Conservation (phyloP, 2,113 vertebrate species). For the Coreoperca whiteheadi region DNA sequence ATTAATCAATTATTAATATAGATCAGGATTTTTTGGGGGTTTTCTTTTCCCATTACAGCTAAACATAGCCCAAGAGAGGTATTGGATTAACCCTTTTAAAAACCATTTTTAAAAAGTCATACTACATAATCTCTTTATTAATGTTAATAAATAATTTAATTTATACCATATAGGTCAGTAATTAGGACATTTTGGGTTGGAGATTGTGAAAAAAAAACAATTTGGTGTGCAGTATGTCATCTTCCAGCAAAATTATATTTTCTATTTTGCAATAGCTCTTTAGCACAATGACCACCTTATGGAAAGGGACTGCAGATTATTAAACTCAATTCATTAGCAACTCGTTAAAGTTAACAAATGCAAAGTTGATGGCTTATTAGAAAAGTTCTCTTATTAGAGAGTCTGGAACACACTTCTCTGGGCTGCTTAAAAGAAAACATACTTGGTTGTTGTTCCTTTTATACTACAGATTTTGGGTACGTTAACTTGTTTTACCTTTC, state of each 20-base stretch:
- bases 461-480: neutral
- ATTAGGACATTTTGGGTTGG: neutral
- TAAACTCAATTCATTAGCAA: neutral
- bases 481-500: neutral
- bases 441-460: conserved; percentile 1
- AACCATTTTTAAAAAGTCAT: neutral
- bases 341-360: neutral
- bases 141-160: neutral
- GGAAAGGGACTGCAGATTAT: neutral
- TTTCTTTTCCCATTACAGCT: no score
- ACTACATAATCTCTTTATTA: neutral
- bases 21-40: neutral
- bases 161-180: neutral
- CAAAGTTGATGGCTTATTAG: neutral
- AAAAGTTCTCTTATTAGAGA: no score
- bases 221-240: neutral
- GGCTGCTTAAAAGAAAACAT: neutral
- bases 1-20: neutral
- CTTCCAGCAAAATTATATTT: neutral
- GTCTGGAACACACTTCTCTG: neutral
- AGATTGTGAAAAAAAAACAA: conserved; percentile 1
- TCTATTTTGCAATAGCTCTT: neutral
- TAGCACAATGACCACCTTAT: neutral
- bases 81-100: neutral
- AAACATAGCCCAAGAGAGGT: neutral